These are phyloP conservation scores for Eulimnadia texana DNA, from an alignment of 1,140 invertebrate genomes.

Conservation along the genomic window DNA sequence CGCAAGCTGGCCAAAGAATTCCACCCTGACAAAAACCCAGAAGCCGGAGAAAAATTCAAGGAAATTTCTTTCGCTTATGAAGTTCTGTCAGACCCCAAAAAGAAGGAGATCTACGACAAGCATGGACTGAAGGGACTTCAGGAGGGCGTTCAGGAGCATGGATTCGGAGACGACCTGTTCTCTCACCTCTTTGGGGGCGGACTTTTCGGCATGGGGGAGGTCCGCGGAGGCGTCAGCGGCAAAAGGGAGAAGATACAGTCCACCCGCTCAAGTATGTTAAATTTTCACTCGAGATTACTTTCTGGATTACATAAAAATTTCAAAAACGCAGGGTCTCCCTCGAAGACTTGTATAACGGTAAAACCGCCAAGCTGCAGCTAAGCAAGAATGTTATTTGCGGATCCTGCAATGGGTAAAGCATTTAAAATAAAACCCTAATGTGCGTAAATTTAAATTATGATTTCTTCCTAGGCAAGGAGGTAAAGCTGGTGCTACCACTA, in stretches of 20 bases:
- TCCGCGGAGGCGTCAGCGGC: conserved; percentile 32
- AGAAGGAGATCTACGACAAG: conserved; percentile 51
- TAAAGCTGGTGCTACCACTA: conserved; percentile 51
- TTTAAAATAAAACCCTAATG: no score
- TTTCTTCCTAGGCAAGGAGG: conserved; percentile 55
- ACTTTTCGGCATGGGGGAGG: conserved; percentile 41
- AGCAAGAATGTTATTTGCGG: conserved; percentile 74
- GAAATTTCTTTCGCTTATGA: conserved; percentile 81
- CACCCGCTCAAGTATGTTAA: conserved; percentile 42
- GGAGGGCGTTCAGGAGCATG: conserved; percentile 45
- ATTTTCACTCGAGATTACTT: neutral
- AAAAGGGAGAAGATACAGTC: conserved; percentile 23
- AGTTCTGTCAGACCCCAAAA: conserved; percentile 48
- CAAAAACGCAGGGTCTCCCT: conserved; percentile 49
- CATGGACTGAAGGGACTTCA: conserved; percentile 64
- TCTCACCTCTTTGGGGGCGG: conserved; percentile 44
- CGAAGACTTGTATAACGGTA: conserved; percentile 84
- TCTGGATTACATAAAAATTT: conserved; percentile 1
- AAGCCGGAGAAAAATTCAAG: conserved; percentile 70
- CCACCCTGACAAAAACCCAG: conserved; percentile 75
- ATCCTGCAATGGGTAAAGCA: conserved; percentile 57
- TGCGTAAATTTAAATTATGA: no score
- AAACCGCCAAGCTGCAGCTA: conserved; percentile 63
- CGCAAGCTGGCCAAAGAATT: conserved; percentile 71
- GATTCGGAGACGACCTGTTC: conserved; percentile 43